A percentile compares a stretch with the other conserved stretches of the same genome.
These are phyloP conservation scores for Cryptophagus acutangulus DNA, from an alignment of 2,888 invertebrate genomes.

Conservation along the genomic window DNA sequence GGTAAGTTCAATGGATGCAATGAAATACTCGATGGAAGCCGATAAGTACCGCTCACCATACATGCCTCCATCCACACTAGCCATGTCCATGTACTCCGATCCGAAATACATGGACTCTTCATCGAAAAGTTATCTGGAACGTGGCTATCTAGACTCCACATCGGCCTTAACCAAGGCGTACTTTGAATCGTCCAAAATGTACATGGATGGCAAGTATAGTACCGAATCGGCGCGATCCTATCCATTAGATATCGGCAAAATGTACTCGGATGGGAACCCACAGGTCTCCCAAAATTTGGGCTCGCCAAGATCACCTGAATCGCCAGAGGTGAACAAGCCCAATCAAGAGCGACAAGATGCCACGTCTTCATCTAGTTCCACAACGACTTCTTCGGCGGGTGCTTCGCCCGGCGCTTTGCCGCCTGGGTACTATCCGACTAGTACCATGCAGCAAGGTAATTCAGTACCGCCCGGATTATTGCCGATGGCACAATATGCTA, in stretches of 20 bases:
- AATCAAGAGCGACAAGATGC: slow-evolving; percentile 49
- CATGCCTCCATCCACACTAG: slow-evolving; percentile 58
- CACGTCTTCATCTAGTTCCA: slow-evolving; percentile 53
- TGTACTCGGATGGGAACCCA: slow-evolving; percentile 49
- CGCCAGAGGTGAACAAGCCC: slow-evolving; percentile 45
- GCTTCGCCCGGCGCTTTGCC: slow-evolving; percentile 55
- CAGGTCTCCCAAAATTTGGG: slow-evolving; percentile 23
- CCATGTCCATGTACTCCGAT: slow-evolving; percentile 68
- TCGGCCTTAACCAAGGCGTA: slow-evolving; percentile 67
- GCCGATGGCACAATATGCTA: slow-evolving; percentile 64
- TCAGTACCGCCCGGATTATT: slow-evolving; percentile 53
- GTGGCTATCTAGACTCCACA: slow-evolving; percentile 64
- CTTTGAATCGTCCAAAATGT: slow-evolving; percentile 63
- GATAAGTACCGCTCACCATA: slow-evolving; percentile 71
- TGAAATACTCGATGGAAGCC: slow-evolving; percentile 73
- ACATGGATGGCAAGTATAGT: slow-evolving; percentile 58
- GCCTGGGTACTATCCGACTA: slow-evolving; percentile 55
- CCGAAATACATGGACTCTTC: slow-evolving; percentile 60
- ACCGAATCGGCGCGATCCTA: slow-evolving; percentile 47
- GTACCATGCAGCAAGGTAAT: slow-evolving; percentile 47
- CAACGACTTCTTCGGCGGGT: slow-evolving; percentile 60
- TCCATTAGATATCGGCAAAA: slow-evolving; percentile 62
- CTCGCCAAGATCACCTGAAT: slow-evolving; percentile 50
- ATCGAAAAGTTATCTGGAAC: slow-evolving; percentile 55
- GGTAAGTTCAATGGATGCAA: slow-evolving; percentile 69